A percentile compares a stretch with the other conserved stretches of the same genome.
Conservation (phyloP, 2,113 vertebrate species). For the Accipiter virgatus region DNA sequence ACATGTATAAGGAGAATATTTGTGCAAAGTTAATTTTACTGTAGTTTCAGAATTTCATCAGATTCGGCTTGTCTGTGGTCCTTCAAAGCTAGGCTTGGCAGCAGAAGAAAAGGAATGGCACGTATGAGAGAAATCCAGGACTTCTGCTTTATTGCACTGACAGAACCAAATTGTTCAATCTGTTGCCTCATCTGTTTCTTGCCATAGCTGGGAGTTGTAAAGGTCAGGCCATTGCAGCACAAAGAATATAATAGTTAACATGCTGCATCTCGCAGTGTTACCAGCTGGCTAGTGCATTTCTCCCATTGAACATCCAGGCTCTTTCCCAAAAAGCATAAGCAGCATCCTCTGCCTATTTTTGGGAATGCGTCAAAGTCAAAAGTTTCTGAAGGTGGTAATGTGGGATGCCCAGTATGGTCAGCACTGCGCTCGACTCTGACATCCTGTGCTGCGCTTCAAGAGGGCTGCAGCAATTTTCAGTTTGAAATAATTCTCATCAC, state of each 20-base stretch:
- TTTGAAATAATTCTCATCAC: background rate
- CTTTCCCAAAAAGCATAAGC: background rate
- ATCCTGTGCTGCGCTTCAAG: background rate
- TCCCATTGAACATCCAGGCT: constrained; percentile 3
- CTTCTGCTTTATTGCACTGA: constrained; percentile 72
- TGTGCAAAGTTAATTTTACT: background rate
- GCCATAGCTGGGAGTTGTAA: constrained; percentile 58
- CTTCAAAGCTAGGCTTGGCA: constrained; percentile 45
- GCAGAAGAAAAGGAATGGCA: constrained; percentile 43
- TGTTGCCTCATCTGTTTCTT: constrained; percentile 67
- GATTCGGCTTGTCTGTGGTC: background rate
- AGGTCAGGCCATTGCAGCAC: constrained; percentile 55
- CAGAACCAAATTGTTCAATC: constrained; percentile 67
- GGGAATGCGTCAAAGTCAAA: background rate
- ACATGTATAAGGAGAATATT: background rate
- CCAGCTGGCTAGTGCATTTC: constrained; percentile 42
- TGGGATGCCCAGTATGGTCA: background rate
- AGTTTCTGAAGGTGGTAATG: background rate
- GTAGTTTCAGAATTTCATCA: background rate
- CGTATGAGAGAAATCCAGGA: constrained; percentile 58
- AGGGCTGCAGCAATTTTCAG: background rate
- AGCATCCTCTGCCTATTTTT: constrained; percentile 32
- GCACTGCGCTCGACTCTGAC: rapidly evolving
- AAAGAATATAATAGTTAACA: constrained; percentile 36
- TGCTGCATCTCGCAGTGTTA: constrained; percentile 27